Evolutionary conservation across 2,888 invertebrate species (phyloP), one percentile per base, ranked within the genome.

Genomic region (Trichogramma evanescens): DNA sequence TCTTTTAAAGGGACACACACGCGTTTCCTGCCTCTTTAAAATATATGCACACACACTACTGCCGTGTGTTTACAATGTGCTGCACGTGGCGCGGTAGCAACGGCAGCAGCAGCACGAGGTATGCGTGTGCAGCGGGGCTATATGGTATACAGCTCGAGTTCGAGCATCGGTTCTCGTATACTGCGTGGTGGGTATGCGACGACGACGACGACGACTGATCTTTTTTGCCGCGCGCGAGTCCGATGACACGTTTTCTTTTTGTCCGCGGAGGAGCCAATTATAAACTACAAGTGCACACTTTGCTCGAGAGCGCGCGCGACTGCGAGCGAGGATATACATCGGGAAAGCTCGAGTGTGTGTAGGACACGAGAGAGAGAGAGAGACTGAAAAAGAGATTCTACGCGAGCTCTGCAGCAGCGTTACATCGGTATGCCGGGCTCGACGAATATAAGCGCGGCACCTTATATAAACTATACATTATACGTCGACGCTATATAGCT

Each of bases 261-360:
- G 26, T 26, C 43, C 8, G 54, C 48, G 40, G 38, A 39, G 43
- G 41, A 53, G 56, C 62, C 62, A 62, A 62, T 62, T 62, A 62
- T 62, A 62, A 62, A 59, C 58, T 62, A 62, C 62, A 62, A 49
- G 62, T 54, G 26, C 26, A 54, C 51, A 45, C 56, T 48, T 48
- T 48, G 48, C 48, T 48, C 5, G 13, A 9, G n/a, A 44, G 38
- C 3, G n/a, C n/a, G n/a, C n/a, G n/a, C n/a, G n/a, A n/a, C n/a
- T 39, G 13, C 13, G 13, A 1, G 13, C 13, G 13, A 45, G n/a
- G 8, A n/a, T 45, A 45, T 45, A 9, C n/a, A 45, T 45, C 8
- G n/a, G 45, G n/a, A 45, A 45, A 45, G 54, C 54, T 46, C 46
- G 6, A 51, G 54, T 42, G 26, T 53, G 49, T 48, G 44, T 2